Evolutionary conservation across 2,113 vertebrate genomes (phyloP).

Genomic region (Passer domesticus): DNA sequence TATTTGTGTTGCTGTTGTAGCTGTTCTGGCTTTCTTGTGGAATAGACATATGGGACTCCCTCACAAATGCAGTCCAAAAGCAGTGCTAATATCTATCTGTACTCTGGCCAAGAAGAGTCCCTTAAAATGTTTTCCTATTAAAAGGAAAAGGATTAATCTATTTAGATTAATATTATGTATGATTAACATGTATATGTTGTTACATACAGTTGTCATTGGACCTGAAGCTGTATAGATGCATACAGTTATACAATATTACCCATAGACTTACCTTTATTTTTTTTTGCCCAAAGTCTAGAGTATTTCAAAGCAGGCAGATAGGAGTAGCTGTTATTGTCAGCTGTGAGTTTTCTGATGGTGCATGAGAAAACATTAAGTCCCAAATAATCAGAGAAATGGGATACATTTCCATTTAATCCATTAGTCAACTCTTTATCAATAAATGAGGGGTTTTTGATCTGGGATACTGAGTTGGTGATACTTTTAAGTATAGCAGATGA

Average conservation of each 20-base stretch:
- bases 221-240: neutral
- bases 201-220: neutral
- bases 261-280: neutral
- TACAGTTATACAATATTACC: neutral
- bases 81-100: neutral
- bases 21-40: neutral
- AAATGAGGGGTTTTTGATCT: constrained; percentile 15
- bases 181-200: neutral
- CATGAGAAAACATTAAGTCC: neutral
- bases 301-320: neutral
- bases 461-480: constrained; percentile 19
- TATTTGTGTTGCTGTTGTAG: constrained; percentile 12
- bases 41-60: constrained; percentile 10
- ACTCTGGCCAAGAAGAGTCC: neutral
- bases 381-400: constrained; percentile 39
- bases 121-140: neutral
- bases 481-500: neutral
- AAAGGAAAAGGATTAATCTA: neutral
- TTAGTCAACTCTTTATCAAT: constrained; percentile 50
- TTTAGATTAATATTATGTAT: neutral
- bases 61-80: neutral
- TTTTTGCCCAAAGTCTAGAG: neutral
- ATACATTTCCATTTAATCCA: constrained; percentile 59
- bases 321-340: neutral
- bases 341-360: neutral